These are phyloP conservation scores for Tupiocoris notatus DNA, from an alignment of 2,888 invertebrate genomes.

Conservation along the genomic window DNA sequence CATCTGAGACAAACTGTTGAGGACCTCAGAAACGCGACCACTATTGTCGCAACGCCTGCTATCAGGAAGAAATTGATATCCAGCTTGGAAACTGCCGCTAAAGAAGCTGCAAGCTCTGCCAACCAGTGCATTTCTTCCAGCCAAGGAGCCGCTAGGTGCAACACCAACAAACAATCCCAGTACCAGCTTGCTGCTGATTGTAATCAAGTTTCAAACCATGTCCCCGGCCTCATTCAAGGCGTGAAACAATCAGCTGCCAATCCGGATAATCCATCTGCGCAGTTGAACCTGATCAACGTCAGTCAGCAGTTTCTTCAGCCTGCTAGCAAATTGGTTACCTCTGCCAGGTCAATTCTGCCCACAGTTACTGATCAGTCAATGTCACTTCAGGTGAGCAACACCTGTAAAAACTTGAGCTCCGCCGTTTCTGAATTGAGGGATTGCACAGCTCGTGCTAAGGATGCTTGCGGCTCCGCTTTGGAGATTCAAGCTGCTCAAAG, in stretches of 20 bases:
- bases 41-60: slow-evolving; percentile 79
- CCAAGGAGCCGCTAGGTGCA: slow-evolving; percentile 75
- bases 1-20: slow-evolving; percentile 86
- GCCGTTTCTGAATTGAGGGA: slow-evolving; percentile 66
- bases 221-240: slow-evolving; percentile 78
- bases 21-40: slow-evolving; percentile 85
- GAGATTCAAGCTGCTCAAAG: slow-evolving; percentile 86
- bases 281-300: slow-evolving; percentile 77
- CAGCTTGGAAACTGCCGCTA: slow-evolving; percentile 68
- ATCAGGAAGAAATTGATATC: slow-evolving; percentile 71
- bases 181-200: slow-evolving; percentile 75
- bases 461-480: slow-evolving; percentile 72
- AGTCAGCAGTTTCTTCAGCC: slow-evolving; percentile 77
- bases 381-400: slow-evolving; percentile 70
- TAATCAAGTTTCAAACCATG: slow-evolving; percentile 69
- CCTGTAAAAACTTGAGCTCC: slow-evolving; percentile 66
- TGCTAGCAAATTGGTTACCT: slow-evolving; percentile 69
- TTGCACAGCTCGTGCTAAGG: slow-evolving; percentile 63
- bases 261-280: slow-evolving; percentile 72
- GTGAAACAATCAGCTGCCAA: slow-evolving; percentile 67
- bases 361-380: slow-evolving; percentile 76
- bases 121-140: slow-evolving; percentile 89
- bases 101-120: slow-evolving; percentile 81
- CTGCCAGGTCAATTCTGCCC: slow-evolving; percentile 78
- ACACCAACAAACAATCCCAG: slow-evolving; percentile 67